These are phyloP conservation scores for Homarus gammarus DNA, from an alignment of 2,888 invertebrate genomes.

Conservation along the genomic window DNA sequence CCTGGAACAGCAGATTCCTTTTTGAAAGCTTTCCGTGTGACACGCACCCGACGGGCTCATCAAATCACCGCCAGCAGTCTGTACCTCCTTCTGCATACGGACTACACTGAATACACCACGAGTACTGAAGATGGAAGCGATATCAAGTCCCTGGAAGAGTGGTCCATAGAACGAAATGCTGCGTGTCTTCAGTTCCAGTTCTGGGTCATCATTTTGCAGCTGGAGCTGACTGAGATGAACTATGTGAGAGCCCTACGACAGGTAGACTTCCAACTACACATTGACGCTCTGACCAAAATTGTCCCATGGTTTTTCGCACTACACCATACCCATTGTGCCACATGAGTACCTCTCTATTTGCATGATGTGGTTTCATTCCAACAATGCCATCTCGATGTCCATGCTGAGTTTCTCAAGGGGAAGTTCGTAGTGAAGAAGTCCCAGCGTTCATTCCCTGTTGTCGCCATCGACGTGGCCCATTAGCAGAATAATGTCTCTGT, in stretches of 20 bases:
- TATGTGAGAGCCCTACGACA: too few species aligned
- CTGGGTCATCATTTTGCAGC: too few species aligned
- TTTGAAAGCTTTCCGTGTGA: not conserved
- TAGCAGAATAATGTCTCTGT: slow-evolving; percentile 77
- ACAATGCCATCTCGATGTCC: slow-evolving; percentile 32
- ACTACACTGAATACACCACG: not conserved
- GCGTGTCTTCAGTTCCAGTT: too few species aligned
- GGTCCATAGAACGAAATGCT: not conserved
- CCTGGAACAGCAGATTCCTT: not conserved
- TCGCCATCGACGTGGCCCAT: slow-evolving; percentile 77
- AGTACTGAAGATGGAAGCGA: too few species aligned
- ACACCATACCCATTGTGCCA: slow-evolving; percentile 12
- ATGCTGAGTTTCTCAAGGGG: slow-evolving; percentile 49
- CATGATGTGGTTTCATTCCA: slow-evolving; percentile 50
- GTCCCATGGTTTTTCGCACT: not conserved
- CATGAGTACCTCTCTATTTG: slow-evolving; percentile 69
- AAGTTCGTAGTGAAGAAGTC: slow-evolving; percentile 71
- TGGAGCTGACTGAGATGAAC: too few species aligned
- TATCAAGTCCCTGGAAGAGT: slow-evolving; percentile 10
- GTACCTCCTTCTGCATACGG: not conserved
- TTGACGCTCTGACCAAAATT: too few species aligned
- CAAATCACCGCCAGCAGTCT: not conserved
- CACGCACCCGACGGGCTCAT: not conserved
- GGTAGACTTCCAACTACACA: too few species aligned
- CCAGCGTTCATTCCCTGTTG: slow-evolving; percentile 75